Base-by-base conservation (phyloP, 1,140 invertebrate genomes). In the Acyrthosiphon pisum region DNA sequence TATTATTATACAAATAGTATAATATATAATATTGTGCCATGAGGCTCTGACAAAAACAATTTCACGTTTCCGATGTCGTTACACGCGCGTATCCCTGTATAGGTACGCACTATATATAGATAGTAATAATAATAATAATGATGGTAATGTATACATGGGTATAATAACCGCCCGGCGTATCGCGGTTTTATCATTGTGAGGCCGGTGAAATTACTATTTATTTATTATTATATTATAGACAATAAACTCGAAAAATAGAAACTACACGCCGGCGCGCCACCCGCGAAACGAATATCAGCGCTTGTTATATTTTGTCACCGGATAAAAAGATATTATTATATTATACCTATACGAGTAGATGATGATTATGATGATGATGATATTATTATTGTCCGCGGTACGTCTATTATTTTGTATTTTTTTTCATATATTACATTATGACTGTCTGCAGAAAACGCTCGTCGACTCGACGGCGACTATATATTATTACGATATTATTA, bases 171-270 rank as follows among this genome's bases (percentile, higher is more conserved):
- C 3, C 60, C 60, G n/a, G 60, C n/a, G 60, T 76, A 76, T 76
- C 14, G 6, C 48, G 48, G 56, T 46, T 41, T 68, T n/a, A n/a
- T 76, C 18, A 76, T n/a, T 76, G 60, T 35, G 6, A n/a, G 60
- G 60, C 60, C 60, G 60, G 60, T 76, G 60, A 76, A 76, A 76
- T 76, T 76, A 76, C n/a, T 76, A 76, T 76, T 76, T n/a, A 76
- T 76, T 76, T 46, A 46, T 50, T 50, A 48, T 30, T 60, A 60
- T 44, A 44, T 60, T 68, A 68, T 68, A 76, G 60, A 76, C 60
- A n/a, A 76, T n/a, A 76, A 35, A 76, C 26, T 30, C 26, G 14
- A 76, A 76, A 76, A 76, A 76, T 76, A 76, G 60, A 76, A 76
- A 76, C 60, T n/a, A 76, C 60, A 76, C 60, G 60, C 9, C 56